Conservation (phyloP, 2,113 vertebrate species). For the Saccopteryx leptura region DNA sequence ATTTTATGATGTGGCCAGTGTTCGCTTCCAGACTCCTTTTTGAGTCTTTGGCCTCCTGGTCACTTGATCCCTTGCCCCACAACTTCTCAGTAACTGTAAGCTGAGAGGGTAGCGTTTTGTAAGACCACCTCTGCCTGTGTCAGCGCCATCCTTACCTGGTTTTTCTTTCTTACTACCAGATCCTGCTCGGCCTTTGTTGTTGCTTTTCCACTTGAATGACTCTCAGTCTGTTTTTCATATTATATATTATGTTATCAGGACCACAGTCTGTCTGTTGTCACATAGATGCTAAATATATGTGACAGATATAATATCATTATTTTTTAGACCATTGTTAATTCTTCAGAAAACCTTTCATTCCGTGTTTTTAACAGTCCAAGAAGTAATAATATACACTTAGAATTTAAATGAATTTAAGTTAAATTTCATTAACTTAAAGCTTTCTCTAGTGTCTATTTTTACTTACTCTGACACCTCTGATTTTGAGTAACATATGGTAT, state of each 20-base stretch:
- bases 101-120: not conserved
- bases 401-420: constrained; percentile 8
- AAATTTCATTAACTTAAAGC: constrained; percentile 34
- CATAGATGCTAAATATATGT: not conserved
- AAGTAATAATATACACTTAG: not conserved
- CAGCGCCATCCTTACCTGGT: not conserved
- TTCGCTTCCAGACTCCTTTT: not conserved
- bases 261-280: not conserved
- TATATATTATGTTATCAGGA: not conserved
- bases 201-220: not conserved
- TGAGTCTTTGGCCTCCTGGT: not conserved
- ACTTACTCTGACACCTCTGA: not conserved
- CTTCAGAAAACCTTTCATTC: constrained; percentile 19
- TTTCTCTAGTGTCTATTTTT: not conserved
- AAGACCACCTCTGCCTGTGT: not conserved
- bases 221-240: not conserved
- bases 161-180: not conserved
- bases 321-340: not conserved
- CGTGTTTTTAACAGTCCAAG: not conserved
- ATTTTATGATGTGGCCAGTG: not conserved
- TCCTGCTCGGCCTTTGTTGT: not conserved
- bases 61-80: not conserved
- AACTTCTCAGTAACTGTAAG: not conserved
- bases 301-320: not conserved
- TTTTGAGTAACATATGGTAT: not conserved